Conservation (phyloP, 2,113 vertebrate species). For the Ramphastos sulfuratus region DNA sequence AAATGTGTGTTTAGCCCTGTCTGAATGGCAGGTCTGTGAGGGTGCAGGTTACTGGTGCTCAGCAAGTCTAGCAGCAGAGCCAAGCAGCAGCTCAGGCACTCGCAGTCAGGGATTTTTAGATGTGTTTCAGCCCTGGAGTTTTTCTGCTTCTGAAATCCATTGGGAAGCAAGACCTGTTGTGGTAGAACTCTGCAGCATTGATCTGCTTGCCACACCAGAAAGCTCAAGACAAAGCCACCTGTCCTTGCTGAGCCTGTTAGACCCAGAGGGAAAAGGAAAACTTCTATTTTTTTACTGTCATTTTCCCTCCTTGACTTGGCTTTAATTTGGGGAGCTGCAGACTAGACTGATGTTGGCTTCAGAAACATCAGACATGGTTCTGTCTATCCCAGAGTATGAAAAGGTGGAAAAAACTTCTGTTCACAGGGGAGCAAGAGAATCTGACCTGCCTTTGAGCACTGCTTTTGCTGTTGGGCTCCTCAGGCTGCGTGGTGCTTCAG, state of each 20-base stretch:
- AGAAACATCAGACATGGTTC: not conserved
- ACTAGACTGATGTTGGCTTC: not conserved
- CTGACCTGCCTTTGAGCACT: not conserved
- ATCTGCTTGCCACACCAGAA: not conserved
- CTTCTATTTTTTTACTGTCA: rapidly evolving
- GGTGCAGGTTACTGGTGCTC: not conserved
- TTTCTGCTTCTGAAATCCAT: rapidly evolving
- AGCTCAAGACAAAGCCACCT: not conserved
- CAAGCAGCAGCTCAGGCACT: not conserved
- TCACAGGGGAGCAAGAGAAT: not conserved
- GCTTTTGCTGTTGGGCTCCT: not conserved
- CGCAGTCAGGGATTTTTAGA: not conserved
- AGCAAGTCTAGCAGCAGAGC: not conserved
- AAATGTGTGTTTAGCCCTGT: not conserved
- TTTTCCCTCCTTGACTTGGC: not conserved
- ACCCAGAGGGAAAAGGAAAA: not conserved
- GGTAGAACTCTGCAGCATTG: no score
- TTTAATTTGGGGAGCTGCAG: not conserved
- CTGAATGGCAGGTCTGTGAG: not conserved
- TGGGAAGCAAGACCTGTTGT: not conserved
- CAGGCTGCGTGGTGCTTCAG: not conserved
- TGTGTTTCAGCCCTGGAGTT: not conserved
- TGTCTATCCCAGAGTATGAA: not conserved
- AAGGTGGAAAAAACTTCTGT: not conserved
- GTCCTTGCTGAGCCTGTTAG: rapidly evolving